Base-by-base conservation (phyloP, 2,113 vertebrate genomes). In the Dendrocopos noguchii region DNA sequence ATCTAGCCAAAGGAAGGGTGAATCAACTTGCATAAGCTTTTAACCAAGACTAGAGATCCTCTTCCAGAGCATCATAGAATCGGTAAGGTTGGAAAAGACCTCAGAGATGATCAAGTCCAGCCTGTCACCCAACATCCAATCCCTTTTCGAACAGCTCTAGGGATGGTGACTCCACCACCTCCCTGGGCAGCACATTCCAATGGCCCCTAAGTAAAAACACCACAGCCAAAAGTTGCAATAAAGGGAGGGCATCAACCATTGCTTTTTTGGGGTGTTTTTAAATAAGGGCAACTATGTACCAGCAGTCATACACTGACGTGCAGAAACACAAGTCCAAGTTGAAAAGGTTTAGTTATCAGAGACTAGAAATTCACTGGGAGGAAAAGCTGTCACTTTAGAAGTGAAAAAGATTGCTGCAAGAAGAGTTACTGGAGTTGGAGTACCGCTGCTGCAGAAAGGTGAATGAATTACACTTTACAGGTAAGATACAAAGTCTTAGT, bases 241-340 rank as follows among this genome's bases (percentile, higher is more conserved):
- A n/a, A 18, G 5, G 6, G 12, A 64, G 19, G 72, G 1, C 11
- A 12, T 1, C 12, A 5, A 16, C 15, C 12, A 46, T 5, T 46
- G 12, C 1, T 44, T 52, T 13, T 12, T 8, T 29, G 29, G 17
- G 9, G 17, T n/a, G 5, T 33, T 25, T 61, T 44, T 31, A 39
- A 17, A 13, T 76, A n/a, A 24, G 15, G 19, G 44, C 6, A 68
- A 20, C 22, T 34, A 8, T 19, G 52, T 18, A 29, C 3, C 33
- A 52, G 5, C 15, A 36, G 21, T 36, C 25, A 39, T 22, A 9
- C 4, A 29, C 21, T 46, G 10, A 16, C 15, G 79, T 93, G 7
- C 3, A 82, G 53, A 78, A 81, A 17, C 6, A 33, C 1, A 12
- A 2, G 16, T 36, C 25, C 19, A 68, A 44, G 8, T 10, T 31